Conservation (phyloP, 1,140 invertebrate genomes). For the Ooceraea biroi region DNA sequence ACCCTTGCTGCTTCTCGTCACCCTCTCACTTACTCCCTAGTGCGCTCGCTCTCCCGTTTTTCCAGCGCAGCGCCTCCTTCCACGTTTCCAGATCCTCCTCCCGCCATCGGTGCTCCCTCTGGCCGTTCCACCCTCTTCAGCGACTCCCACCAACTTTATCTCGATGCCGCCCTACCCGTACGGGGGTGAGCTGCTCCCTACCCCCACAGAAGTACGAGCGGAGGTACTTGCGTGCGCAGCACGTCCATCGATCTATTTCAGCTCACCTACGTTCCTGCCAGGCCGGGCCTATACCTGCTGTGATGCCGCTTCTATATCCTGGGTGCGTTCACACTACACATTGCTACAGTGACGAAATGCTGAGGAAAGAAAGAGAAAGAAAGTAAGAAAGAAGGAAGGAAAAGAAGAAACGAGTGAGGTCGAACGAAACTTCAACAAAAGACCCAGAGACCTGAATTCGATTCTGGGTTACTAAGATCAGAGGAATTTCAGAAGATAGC, state of each 20-base stretch:
- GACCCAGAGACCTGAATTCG: constrained; percentile 46
- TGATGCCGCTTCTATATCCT: constrained; percentile 40
- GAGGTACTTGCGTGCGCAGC: constrained; percentile 79
- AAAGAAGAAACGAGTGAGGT: too few species aligned
- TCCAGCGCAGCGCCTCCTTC: constrained; percentile 45
- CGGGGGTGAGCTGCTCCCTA: constrained; percentile 58
- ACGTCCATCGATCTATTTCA: constrained; percentile 80
- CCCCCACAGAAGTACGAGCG: constrained; percentile 65
- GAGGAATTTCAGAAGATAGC: neutral
- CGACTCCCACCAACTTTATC: constrained; percentile 59
- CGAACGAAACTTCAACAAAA: constrained; percentile 35
- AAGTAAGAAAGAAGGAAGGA: neutral
- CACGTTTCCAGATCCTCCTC: constrained; percentile 43
- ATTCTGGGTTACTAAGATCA: constrained; percentile 38
- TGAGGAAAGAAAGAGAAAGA: neutral
- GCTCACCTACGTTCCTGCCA: constrained; percentile 76
- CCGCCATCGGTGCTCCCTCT: constrained; percentile 29
- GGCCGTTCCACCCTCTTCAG: constrained; percentile 58
- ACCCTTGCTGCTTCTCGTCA: constrained; percentile 27
- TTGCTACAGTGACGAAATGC: constrained; percentile 19
- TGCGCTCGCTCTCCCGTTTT: constrained; percentile 27
- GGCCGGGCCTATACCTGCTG: constrained; percentile 67
- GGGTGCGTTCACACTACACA: constrained; percentile 69
- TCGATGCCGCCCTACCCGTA: constrained; percentile 47
- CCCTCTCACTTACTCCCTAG: constrained; percentile 5